phyloP scores from a whole-genome alignment of 2,113 vertebrate species.

The Pomatostomus ruficeps region DNA sequence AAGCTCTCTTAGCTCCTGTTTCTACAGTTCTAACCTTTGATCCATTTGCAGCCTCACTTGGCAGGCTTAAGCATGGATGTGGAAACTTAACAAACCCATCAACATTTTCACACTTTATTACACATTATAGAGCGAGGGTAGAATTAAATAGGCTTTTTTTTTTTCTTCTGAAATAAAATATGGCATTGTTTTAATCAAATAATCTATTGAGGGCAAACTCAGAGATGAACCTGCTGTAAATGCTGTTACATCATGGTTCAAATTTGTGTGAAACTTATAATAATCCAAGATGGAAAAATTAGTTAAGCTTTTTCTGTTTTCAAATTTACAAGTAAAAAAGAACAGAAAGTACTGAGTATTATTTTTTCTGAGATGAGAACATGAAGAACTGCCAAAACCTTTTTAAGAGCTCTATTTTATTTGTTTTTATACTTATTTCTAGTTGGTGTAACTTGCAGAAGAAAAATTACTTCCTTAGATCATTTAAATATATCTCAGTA shows the following conservation, averaged over 20 bases:
- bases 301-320: conserved; percentile 1
- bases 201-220: neutral
- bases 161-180: neutral
- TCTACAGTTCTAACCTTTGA: neutral
- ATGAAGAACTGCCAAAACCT: neutral
- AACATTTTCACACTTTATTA: neutral
- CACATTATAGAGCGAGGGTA: neutral
- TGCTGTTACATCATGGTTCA: neutral
- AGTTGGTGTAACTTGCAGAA: neutral
- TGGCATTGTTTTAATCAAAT: neutral
- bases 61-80: neutral
- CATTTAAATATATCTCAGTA: neutral
- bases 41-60: neutral
- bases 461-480: neutral
- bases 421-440: neutral
- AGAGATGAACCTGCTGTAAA: neutral
- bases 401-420: neutral
- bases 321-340: neutral
- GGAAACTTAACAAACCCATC: neutral
- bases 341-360: neutral
- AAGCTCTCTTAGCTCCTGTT: neutral
- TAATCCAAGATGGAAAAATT: neutral
- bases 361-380: neutral
- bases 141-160: neutral
- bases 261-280: neutral